Evolutionary conservation across 2,113 vertebrate genomes (phyloP), one percentile per base, ranked within the genome.

Genomic region (Lasiurus cinereus): DNA sequence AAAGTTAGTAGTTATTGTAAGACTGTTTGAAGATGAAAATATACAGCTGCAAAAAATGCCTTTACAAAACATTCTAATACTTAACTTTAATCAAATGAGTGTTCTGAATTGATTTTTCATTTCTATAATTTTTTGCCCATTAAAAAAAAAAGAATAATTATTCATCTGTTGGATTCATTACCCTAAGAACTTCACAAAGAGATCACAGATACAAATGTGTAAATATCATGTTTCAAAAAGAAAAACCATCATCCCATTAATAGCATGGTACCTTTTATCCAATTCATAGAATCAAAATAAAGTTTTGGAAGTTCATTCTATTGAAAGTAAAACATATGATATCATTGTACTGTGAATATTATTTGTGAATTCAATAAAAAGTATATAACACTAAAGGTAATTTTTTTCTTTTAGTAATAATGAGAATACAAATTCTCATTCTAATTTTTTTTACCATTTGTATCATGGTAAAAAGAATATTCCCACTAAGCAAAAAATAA

Each of bases 1-100:
- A 83, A 90, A 92, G n/a, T 6, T 19, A 59, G 14, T 7, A 80
- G 31, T 92, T 56, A 86, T 5, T 91, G 19, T 64, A 91, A 94
- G 31, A 59, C 14, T 48, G 31, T 39, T 74, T 78, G 56, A 77
- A 86, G 33, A 85, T 48, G 29, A 80, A 69, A 94, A 33, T 5
- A 73, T 31, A 39, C 3, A 87, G 67, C 46, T 82, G 14, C 33
- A 93, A 84, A 76, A 62, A 36, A 87, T 76, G 76, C 24, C 31
- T 59, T 91, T 67, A 59, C 8, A 73, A 54, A 87, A 76, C 36
- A 83, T 46, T 36, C 46, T 64, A 21, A 77, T 54, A 13, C 29
- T 6, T 46, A 66, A 88, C 8, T 76, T 79, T 48, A 33, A 83
- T 62, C 39, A 88, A 29, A 70, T 84, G 15, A 62, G 29, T 89